These are phyloP conservation scores for Crocodylus rhombifer DNA, from an alignment of 2,797 vertebrate genomes.

Conservation along the genomic window DNA sequence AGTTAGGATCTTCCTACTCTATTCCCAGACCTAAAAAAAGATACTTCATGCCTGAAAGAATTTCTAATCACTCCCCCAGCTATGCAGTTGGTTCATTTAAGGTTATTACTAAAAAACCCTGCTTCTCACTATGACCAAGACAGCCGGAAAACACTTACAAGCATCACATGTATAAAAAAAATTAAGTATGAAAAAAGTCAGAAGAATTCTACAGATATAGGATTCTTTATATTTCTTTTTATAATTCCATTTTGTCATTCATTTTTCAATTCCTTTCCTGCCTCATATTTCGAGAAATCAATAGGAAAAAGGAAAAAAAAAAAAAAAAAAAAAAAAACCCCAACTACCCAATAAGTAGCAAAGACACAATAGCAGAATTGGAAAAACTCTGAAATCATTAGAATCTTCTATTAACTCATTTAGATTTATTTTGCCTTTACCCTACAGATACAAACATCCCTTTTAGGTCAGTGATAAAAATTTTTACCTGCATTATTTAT, in stretches of 20 bases:
- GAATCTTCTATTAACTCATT: not conserved
- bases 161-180: not conserved
- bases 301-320: not conserved
- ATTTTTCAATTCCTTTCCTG: not conserved
- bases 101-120: not conserved
- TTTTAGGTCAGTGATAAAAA: not conserved
- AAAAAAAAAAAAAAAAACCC: not conserved
- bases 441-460: not conserved
- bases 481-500: not conserved
- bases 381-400: not conserved
- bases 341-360: not conserved
- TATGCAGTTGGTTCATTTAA: too few relatives aligned
- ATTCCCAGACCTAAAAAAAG: too few relatives aligned
- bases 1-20: too few relatives aligned
- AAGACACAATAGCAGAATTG: not conserved
- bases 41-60: too few relatives aligned
- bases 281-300: not conserved
- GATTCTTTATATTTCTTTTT: too few relatives aligned
- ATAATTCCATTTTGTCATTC: not conserved
- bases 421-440: not conserved
- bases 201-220: not conserved
- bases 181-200: not conserved
- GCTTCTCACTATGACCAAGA: not conserved
- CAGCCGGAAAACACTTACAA: not conserved
- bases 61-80: too few relatives aligned